Evolutionary conservation across 2,888 invertebrate species (phyloP).

Genomic region (Pseudococcus jackbeardsleyi): DNA sequence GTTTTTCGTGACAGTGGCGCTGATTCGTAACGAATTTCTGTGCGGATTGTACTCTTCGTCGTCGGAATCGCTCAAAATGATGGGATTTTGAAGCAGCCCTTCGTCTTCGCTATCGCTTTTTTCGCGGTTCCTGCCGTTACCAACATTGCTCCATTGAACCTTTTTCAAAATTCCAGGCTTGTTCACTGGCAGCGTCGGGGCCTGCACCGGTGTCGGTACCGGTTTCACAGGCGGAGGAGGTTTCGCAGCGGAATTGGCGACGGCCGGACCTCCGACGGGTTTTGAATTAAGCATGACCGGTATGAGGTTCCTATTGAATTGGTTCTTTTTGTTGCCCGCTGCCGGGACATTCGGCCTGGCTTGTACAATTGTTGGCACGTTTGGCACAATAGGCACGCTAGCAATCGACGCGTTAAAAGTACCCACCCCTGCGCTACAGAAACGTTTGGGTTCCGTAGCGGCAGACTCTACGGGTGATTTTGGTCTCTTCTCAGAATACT

Average conservation of each 20-base stretch:
- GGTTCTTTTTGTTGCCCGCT: slow-evolving; percentile 2
- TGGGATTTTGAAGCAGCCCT: slow-evolving; percentile 2
- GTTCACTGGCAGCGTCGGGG: background rate
- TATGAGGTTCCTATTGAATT: background rate
- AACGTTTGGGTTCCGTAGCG: slow-evolving; percentile 45
- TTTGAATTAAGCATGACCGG: background rate
- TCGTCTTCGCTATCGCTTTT: slow-evolving; percentile 8
- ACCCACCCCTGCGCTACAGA: slow-evolving; percentile 26
- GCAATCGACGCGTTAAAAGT: background rate
- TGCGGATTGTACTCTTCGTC: background rate
- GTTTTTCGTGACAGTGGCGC: background rate
- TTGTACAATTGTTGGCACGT: background rate
- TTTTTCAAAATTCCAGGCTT: slow-evolving; percentile 29
- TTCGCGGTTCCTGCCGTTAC: background rate
- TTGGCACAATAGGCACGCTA: background rate
- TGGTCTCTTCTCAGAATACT: slow-evolving; percentile 59
- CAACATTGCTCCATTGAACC: background rate
- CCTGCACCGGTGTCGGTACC: background rate
- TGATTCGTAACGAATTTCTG: background rate
- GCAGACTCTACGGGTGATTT: slow-evolving; percentile 25
- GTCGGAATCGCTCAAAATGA: slow-evolving; percentile 59
- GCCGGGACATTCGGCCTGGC: background rate
- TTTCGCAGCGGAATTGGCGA: background rate
- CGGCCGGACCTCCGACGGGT: background rate
- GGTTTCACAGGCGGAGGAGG: background rate